Evolutionary conservation across 2,888 invertebrate species (phyloP), one percentile per base, ranked within the genome.

Genomic region (Scaptodrosophila latifasciaeformis): DNA sequence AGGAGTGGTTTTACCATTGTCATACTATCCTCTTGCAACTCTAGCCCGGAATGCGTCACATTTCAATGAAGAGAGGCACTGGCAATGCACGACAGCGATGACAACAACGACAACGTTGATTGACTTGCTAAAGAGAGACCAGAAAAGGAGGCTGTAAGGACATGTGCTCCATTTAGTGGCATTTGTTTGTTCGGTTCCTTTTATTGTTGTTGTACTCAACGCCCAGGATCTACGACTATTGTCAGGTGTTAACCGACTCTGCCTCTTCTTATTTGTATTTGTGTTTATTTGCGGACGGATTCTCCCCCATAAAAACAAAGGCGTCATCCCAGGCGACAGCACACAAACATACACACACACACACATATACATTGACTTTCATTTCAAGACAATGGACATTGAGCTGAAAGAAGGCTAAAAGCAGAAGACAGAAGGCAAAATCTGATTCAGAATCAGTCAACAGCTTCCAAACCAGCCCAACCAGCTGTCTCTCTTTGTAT

Each of bases 221-320:
- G n/a, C n/a, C n/a, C n/a, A n/a, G n/a, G n/a, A n/a, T n/a, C 34
- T 27, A 29, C 48, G 31, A 46, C 46, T 6, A 6, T 10, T 13
- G 29, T 29, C 27, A 18, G 39, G 27, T 7, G 7, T 24, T 24
- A 24, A 24, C 24, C 24, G 7, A 24, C 24, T 24, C 24, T 3
- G 24, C 24, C 24, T 6, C 52, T 45, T 44, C 42, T 44, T 56
- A 49, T 24, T 59, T 58, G 47, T 49, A 56, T 61, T 48, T 57
- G 57, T 46, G 61, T 44, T 51, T 40, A 65, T n/a, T n/a, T n/a
- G n/a, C n/a, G n/a, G n/a, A n/a, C n/a, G n/a, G n/a, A n/a, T n/a
- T n/a, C n/a, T n/a, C n/a, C n/a, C n/a, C n/a, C n/a, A 7, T 37
- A 65, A 71, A 65, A 76, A 67, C 72, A 72, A 72, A 72, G 76